Base-by-base conservation (phyloP, 1,140 invertebrate genomes). In the Coptotermes formosanus region DNA sequence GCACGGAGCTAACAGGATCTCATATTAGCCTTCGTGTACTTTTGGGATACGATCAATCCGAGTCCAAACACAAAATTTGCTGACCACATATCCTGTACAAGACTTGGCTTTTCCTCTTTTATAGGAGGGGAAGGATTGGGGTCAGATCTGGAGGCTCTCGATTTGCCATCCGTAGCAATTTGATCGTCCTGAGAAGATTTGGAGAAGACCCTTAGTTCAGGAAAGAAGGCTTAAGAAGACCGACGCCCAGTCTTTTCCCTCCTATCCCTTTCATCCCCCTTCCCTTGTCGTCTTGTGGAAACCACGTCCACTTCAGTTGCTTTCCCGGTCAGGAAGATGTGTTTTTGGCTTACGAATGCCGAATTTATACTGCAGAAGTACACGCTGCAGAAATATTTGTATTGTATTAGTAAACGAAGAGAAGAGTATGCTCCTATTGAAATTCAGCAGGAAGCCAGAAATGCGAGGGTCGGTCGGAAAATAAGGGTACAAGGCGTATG, bases 201-300 rank as follows among this genome's bases (percentile, higher is more conserved):
- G 64, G 25, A 75, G 64, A 75, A 75, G 64, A 75, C 64, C 64
- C 64, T 75, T 75, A 75, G 64, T 75, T 75, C 25, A 75, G 64
- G 64, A 75, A 75, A 75, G 64, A 75, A 75, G 64, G 64, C 64
- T 75, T 75, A 75, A 75, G 64, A 75, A 25, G 64, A 75, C 64
- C 64, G 64, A 75, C 64, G 64, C 30, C 25, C 64, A 75, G 64
- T 59, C 55, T 1, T 75, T 30, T 30, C n/a, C 16, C 14, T 12
- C n/a, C 64, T 75, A 16, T 75, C 64, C 64, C 14, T 75, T 75
- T 75, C 64, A 75, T 75, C 64, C 64, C 16, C 6, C 25, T 75
- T 75, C n/a, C 64, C 64, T 75, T 75, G 25, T 75, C 64, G 64
- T 75, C 64, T 75, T 75, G n/a, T 75, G 64, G 64, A 75, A 75